These are phyloP conservation scores for Ciconia stormi DNA, from an alignment of 2,113 vertebrate species.

Conservation along the genomic window DNA sequence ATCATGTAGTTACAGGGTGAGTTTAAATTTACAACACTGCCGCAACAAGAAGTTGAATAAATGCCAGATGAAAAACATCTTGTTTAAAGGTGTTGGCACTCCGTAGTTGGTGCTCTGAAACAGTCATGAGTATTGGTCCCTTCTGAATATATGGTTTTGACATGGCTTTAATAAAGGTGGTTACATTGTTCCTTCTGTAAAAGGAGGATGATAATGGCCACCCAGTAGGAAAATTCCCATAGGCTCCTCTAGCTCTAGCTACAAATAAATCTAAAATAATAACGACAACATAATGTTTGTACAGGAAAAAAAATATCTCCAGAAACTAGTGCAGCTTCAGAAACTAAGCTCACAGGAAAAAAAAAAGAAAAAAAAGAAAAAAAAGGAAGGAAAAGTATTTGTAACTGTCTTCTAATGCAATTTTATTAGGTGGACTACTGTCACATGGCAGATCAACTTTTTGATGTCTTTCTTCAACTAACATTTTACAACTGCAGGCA, in stretches of 20 bases:
- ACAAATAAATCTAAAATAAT: conserved; percentile 12
- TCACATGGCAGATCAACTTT: background rate
- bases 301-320: background rate
- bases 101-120: background rate
- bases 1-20: background rate
- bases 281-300: background rate
- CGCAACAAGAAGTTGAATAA: conserved; percentile 5
- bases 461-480: background rate
- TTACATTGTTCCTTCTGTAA: background rate
- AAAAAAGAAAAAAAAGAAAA: background rate
- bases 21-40: background rate
- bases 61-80: background rate
- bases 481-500: background rate
- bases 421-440: background rate
- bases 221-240: background rate
- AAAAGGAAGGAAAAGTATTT: background rate
- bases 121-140: background rate
- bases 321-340: background rate
- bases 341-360: background rate
- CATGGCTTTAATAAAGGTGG: background rate
- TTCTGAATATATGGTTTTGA: conserved; percentile 10
- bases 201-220: background rate
- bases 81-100: conserved; percentile 17
- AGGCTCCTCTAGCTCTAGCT: background rate
- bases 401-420: background rate